Percentiles rank a stretch among this genome's conserved stretches.
Evolutionary conservation across 2,113 vertebrate species (phyloP).

Genomic region (Upupa epops): DNA sequence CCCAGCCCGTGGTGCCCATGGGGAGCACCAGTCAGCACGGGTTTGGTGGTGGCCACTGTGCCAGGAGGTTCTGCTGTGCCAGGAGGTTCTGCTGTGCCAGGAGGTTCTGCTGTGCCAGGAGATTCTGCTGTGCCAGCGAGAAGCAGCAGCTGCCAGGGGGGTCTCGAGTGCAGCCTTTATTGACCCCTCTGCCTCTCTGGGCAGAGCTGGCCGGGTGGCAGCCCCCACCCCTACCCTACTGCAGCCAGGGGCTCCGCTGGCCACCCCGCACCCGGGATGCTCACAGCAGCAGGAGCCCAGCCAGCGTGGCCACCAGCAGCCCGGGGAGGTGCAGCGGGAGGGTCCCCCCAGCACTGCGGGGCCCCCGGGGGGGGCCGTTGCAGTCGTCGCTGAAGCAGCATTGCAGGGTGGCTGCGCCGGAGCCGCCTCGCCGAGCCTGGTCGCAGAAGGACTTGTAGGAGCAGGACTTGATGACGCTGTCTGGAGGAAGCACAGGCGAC

Average conservation of each 20-base stretch:
- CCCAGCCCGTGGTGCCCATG: fast-evolving
- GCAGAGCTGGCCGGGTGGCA: not conserved
- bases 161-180: not conserved
- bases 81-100: too few relatives aligned
- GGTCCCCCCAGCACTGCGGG: slow-evolving; percentile 21
- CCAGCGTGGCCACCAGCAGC: slow-evolving; percentile 65
- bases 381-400: slow-evolving; percentile 85
- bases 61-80: not conserved
- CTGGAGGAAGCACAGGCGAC: slow-evolving; percentile 39
- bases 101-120: not conserved
- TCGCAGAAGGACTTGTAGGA: slow-evolving; percentile 86
- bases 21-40: not conserved
- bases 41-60: fast-evolving
- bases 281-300: slow-evolving; percentile 67
- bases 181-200: fast-evolving
- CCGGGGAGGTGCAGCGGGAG: slow-evolving; percentile 15
- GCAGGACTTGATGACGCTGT: slow-evolving; percentile 84
- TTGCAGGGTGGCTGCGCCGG: slow-evolving; percentile 74
- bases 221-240: not conserved
- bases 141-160: fast-evolving
- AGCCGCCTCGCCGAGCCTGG: slow-evolving; percentile 69
- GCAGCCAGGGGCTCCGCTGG: not conserved
- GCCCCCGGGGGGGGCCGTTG: slow-evolving; percentile 76
- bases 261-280: not conserved
- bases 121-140: not conserved